Base-by-base conservation (phyloP, 2,113 vertebrate genomes). In the Ptychochromis oligacanthus region DNA sequence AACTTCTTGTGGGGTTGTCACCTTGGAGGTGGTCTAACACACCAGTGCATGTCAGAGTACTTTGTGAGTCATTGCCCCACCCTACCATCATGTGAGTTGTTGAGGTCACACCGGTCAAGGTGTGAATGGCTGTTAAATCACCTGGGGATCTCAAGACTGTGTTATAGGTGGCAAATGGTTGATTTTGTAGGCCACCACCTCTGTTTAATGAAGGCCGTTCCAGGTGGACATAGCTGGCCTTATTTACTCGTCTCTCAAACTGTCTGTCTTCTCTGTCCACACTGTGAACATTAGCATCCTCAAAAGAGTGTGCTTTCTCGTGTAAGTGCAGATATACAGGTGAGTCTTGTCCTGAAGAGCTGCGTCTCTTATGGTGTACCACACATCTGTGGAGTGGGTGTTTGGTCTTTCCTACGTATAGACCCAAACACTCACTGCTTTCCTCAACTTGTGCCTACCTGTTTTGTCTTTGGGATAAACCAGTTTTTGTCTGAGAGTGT, bases 201-300 rank as follows among this genome's bases (percentile, higher is more conserved):
- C 38, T 64, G n/a, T 38, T 65, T 7, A 43, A 1, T 65, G 62
- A 2, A 10, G 36, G 38, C 43, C 0, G 0, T 10, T 65, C 62
- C 62, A 65, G 13, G 7, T 17, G 15, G 14, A 65, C 62, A 43
- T 28, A 34, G 20, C 62, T 10, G 62, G 38, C 13, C n/a, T 65
- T 13, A 15, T 24, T 2, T 43, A 43, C 38, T 43, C 4, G 3
- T 31, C 4, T 31, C 28, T 31, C 28, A 31, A 31, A 31, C 28
- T 4, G 4, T 31, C 28, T 31, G 28, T 4, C 28, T 31, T 31
- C 28, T 31, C 28, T 31, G 28, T 31, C 38, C n/a, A 0, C 43
- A 67, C 7, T 0, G 14, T 67, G 22, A 67, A 46, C 14, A 67
- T 1, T 38, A 46, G n/a, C 24, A 13, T 6, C n/a, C 38, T 17